Evolutionary conservation across 1,140 invertebrate species (phyloP), one percentile per base, ranked within the genome.

Genomic region (Euwallacea similis): DNA sequence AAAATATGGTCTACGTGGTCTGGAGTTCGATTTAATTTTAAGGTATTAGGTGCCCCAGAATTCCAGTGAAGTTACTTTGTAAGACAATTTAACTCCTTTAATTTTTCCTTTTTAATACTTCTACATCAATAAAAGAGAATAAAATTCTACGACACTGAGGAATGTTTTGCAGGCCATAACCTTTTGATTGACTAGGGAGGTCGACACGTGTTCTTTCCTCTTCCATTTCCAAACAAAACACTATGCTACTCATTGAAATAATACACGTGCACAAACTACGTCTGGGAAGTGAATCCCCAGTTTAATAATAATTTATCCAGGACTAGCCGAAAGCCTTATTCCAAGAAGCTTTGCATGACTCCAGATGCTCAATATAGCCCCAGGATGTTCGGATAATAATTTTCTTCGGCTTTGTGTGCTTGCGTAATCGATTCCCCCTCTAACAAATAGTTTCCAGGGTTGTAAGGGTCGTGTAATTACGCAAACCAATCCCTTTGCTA

Each of bases 381-480:
- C 13, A 13, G 46, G 13, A 13, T 10, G 46, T 33, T 33, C 21
- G 46, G 13, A 50, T 10, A 13, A 50, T 50, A 50, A 50, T 50
- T 50, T 50, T 50, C 46, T 50, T 50, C 9, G 46, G 46, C 46
- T 50, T 50, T 50, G 46, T 33, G 21, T 50, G 46, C 46, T 13
- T 50, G 46, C 46, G 46, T 50, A 50, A 50, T 50, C 46, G 46
- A 50, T 50, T 50, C 46, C 46, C 46, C 13, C 13, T 2, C 9
- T 11, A 11, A 50, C 9, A 11, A 50, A 10, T 50, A 13, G 46
- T 33, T 33, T 33, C 21, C 21, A 33, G 21, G 21, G 21, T 33
- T 33, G 13, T 11, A 50, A 50, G 46, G 46, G 46, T 50, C 46
- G 13, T 13, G 46, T 50, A 50, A 50, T 50, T 50, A 50, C 46